Evolutionary conservation across 2,797 vertebrate species (phyloP), one percentile per base, ranked within the genome.

Genomic region (Botia kubotai): DNA sequence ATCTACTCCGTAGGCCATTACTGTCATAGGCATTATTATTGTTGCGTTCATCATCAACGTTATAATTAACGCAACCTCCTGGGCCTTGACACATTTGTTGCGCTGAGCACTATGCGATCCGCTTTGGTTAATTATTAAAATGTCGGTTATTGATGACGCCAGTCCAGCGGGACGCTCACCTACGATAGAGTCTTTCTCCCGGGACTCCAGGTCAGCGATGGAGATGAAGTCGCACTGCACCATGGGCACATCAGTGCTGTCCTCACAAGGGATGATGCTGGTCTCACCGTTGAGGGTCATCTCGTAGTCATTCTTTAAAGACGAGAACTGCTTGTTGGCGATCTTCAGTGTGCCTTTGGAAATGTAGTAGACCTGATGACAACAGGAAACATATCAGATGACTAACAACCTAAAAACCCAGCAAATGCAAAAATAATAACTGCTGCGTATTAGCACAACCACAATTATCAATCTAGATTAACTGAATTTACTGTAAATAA

Each of bases 291-390:
- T 95, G 17, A 95, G 87, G 0, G 93, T 94, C 93, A 95, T 94
- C 89, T 95, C 94, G 0, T 95, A 95, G 83, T 95, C 94, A 8
- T 95, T 98, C 91, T 95, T 96, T 89, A 99, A 95, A 0, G 97
- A 95, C 0, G 96, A 93, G 92, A 96, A 99, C 87, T 99, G 97
- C 92, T 99, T 99, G 92, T 99, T 99, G 90, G 98, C 98, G 0
- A 96, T 96, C 94, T 99, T 99, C 90, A 99, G 87, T 83, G 92
- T 91, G 77, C 96, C 95, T 91, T 97, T 98, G 75, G 96, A 96
- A 90, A 99, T 89, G 88, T 96, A 99, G 93, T 97, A 99, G 57
- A 99, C 97, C 98, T 99, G 87, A 80, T 2, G 26, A 26, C 16
- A 71, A 53, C 6, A 26, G 21, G 8, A 1, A 90, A 60, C 16